phyloP scores from a whole-genome alignment of 2,797 vertebrate species.

The Lagorchestes hirsutus region DNA sequence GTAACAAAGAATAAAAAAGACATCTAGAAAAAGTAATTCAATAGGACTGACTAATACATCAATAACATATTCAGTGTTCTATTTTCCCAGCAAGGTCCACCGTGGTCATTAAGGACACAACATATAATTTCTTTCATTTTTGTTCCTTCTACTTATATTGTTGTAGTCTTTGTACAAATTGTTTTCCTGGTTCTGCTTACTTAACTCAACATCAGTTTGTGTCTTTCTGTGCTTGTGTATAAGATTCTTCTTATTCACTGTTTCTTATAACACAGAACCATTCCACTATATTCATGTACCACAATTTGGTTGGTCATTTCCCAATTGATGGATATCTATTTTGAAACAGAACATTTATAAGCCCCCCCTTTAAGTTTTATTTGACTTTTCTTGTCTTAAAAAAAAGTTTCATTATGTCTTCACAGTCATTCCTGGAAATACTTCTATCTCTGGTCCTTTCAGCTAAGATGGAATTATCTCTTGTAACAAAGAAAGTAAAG shows the following conservation, averaged over 20 bases:
- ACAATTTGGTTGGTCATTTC: not conserved
- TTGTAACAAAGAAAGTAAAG: not conserved
- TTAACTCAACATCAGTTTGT: not conserved
- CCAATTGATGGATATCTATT: not conserved
- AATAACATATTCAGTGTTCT: not conserved
- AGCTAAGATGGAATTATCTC: not conserved
- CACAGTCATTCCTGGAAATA: not conserved
- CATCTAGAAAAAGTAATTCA: not conserved
- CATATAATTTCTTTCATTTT: not conserved
- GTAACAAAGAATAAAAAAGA: not conserved
- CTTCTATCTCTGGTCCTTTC: not conserved
- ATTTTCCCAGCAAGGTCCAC: not conserved
- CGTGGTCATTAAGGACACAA: not conserved
- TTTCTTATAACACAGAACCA: not conserved
- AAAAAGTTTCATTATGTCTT: not conserved
- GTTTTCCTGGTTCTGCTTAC: not conserved
- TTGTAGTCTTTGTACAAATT: not conserved
- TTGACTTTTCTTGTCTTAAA: not conserved
- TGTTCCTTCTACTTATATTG: not conserved
- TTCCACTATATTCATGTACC: not conserved
- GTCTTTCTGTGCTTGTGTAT: not conserved
- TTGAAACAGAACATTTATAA: not conserved
- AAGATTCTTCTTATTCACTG: not conserved
- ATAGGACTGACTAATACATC: not conserved
- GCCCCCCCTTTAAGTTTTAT: not conserved